phyloP scores from a whole-genome alignment of 2,797 vertebrate species.

The Labeo calbasu region DNA sequence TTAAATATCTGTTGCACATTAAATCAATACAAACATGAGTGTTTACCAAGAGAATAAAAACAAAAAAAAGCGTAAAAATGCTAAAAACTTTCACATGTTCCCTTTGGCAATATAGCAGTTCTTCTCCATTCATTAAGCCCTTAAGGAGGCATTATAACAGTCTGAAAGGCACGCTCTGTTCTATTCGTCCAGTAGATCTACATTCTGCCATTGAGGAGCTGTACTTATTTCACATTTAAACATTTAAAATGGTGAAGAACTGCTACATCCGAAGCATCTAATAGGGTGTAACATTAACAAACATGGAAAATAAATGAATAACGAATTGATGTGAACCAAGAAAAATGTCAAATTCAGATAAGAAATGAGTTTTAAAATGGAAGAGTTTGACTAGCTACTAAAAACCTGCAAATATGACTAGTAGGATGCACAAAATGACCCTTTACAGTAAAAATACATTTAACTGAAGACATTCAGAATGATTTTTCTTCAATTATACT shows the following conservation, averaged over 20 bases:
- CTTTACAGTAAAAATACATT: not conserved
- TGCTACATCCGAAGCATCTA: constrained; percentile 14
- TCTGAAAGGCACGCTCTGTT: not conserved
- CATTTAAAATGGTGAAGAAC: constrained; percentile 31
- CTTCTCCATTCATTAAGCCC: constrained; percentile 7
- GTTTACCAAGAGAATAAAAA: constrained; percentile 2
- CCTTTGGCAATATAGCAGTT: constrained; percentile 40
- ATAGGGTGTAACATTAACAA: constrained; percentile 4
- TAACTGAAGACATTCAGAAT: not conserved
- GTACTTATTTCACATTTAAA: not conserved
- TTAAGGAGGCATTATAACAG: not conserved
- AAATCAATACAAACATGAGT: constrained; percentile 16
- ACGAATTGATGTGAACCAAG: not conserved
- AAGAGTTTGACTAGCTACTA: not conserved
- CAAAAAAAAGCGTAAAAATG: not conserved
- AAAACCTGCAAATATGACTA: not conserved
- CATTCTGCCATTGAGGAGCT: not conserved
- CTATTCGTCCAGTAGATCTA: too few relatives aligned
- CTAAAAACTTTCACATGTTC: not conserved
- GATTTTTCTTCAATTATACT: constrained; percentile 14
- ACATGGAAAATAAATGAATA: constrained; percentile 5
- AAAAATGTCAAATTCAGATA: not conserved
- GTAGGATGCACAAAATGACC: too few relatives aligned
- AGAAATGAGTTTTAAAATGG: not conserved
- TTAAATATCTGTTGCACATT: constrained; percentile 3